Evolutionary conservation across 2,888 invertebrate genomes (phyloP).

Genomic region (Diplolepis rosae): DNA sequence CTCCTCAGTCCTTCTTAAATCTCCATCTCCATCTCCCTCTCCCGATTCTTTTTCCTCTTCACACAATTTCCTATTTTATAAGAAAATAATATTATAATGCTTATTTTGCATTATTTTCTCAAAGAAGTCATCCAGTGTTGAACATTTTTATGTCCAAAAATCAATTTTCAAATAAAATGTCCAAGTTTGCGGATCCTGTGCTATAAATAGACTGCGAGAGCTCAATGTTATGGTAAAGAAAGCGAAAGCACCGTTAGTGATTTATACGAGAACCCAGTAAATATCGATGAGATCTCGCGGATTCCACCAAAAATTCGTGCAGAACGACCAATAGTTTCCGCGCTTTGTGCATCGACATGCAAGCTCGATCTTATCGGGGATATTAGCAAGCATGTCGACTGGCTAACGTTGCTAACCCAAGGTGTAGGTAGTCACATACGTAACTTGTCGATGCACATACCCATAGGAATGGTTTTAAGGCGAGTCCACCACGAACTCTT

Average conservation of each 20-base stretch:
- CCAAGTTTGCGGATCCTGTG: not conserved
- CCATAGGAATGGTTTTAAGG: slow-evolving; percentile 44
- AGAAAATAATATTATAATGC: not conserved
- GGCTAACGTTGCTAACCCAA: slow-evolving; percentile 47
- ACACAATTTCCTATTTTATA: slow-evolving; percentile 18
- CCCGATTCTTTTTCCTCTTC: slow-evolving; percentile 31
- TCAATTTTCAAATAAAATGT: not conserved
- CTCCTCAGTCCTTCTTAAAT: slow-evolving; percentile 55
- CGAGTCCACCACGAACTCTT: slow-evolving; percentile 40
- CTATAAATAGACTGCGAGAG: not conserved
- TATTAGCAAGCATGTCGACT: slow-evolving; percentile 60
- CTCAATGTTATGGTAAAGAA: slow-evolving; percentile 18
- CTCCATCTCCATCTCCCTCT: too few species aligned
- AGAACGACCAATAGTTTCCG: slow-evolving; percentile 41
- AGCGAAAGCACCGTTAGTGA: slow-evolving; percentile 18
- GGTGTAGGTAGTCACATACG: slow-evolving; percentile 35
- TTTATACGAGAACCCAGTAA: not conserved
- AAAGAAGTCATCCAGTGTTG: not conserved
- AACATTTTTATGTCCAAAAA: not conserved
- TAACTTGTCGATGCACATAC: slow-evolving; percentile 33
- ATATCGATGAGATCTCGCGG: slow-evolving; percentile 19
- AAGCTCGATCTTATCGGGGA: slow-evolving; percentile 59
- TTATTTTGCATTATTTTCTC: not conserved
- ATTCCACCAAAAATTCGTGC: not conserved
- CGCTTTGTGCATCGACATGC: slow-evolving; percentile 44